A percentile compares a stretch with the other conserved stretches of the same genome.
Evolutionary conservation across 2,797 vertebrate genomes (phyloP).

Genomic region (Anguilla obscura): DNA sequence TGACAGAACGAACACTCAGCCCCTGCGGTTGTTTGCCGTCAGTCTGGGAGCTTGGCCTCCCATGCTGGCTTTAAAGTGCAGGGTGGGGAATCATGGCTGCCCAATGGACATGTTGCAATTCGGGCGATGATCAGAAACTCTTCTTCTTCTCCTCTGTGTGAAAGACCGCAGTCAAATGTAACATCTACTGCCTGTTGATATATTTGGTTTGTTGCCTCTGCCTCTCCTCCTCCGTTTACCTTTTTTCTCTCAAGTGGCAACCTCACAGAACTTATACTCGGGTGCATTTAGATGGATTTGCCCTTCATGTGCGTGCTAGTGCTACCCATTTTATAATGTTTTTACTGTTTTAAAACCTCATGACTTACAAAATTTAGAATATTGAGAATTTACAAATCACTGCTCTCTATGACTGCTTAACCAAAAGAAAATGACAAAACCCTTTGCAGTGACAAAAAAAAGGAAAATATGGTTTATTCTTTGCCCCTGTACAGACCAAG

Average conservation of each 20-base stretch:
- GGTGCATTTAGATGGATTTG: not conserved
- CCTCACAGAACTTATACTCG: not conserved
- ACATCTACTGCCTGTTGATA: not conserved
- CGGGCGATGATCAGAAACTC: not conserved
- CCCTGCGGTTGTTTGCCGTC: constrained; percentile 12
- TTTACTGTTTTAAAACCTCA: not conserved
- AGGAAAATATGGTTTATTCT: not conserved
- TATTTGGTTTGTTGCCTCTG: not conserved
- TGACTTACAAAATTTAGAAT: not conserved
- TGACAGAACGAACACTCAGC: constrained; percentile 30
- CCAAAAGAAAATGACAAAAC: not conserved
- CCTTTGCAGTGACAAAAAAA: not conserved
- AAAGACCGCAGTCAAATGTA: not conserved
- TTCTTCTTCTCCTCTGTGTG: not conserved
- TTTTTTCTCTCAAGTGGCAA: not conserved
- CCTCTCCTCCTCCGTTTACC: not conserved
- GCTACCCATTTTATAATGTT: not conserved
- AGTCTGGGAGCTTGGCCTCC: rapidly evolving
- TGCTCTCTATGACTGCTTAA: not conserved
- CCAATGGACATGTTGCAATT: not conserved
- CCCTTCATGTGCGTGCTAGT: not conserved
- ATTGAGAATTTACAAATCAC: not conserved
- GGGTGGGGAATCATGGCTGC: not conserved
- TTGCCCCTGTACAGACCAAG: not conserved
- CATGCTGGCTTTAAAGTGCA: not conserved